Evolutionary conservation across 2,113 vertebrate species (phyloP), one percentile per base, ranked within the genome.

Genomic region (Ameiurus melas): DNA sequence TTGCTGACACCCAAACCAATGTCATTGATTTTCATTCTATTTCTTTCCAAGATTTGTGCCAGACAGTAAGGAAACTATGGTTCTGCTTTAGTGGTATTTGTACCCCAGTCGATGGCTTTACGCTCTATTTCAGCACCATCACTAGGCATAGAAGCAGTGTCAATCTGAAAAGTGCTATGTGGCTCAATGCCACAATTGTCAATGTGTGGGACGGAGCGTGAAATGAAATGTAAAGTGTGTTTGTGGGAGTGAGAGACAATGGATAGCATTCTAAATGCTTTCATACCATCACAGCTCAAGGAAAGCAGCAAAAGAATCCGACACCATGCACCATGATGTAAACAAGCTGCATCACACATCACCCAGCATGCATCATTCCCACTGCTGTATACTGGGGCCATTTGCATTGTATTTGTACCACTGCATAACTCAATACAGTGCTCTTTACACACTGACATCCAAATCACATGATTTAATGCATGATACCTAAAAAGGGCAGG

Each of bases 161-260:
- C 62, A 88, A 88, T 55, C 55, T 73, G 55, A 83, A 78, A 85
- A 85, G 27, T 73, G 81, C 19, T 47, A 85, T 60, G 66, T 89
- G 70, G 85, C 58, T 82, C 30, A 64, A 82, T 83, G 75, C 87
- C 78, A 83, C 43, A 86, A 86, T 75, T 57, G 62, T 75, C 83
- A 57, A 12, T 19, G 36, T n/a, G 60, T 88, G 47, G 58, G 55
- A 88, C 43, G 58, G 14, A 84, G n/a, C 0, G 68, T 66, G 22
- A 47, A 66, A 66, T 81, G 30, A 85, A 70, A 73, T 58, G 27
- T 80, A 68, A 71, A 70, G 70, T 51, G 68, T 55, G 84, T 53
- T 79, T 51, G 16, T 51, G 57, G 30, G 43, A 53, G 39, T 51
- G 39, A 39, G 47, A 20, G 58, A 27, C 57, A 20, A 77, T 19